Conservation (phyloP, 2,113 vertebrate species). For the Suricata suricatta region DNA sequence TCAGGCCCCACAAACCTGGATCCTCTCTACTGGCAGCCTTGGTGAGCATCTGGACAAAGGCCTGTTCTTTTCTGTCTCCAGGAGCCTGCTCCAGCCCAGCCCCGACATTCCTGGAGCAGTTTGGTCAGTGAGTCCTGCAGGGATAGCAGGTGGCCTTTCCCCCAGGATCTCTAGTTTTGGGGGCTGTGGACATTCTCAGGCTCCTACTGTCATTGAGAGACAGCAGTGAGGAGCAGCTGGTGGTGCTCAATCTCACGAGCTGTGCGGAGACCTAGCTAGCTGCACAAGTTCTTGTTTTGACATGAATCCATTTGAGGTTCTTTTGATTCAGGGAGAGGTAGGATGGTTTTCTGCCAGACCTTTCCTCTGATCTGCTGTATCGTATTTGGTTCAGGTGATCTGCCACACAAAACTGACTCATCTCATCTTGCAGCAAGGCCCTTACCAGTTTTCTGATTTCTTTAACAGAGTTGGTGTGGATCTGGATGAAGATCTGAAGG, state of each 20-base stretch:
- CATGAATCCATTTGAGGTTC: neutral
- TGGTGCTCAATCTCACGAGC: neutral
- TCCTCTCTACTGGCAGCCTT: neutral
- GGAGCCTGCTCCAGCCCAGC: neutral
- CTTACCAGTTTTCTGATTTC: slow-evolving; percentile 44
- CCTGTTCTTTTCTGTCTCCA: neutral
- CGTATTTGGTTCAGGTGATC: neutral
- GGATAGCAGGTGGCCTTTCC: neutral
- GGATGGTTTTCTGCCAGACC: neutral
- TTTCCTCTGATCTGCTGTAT: neutral
- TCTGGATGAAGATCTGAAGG: slow-evolving; percentile 84
- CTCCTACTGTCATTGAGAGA: neutral
- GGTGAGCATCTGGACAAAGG: slow-evolving; percentile 1
- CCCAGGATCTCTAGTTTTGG: neutral
- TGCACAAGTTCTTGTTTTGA: neutral
- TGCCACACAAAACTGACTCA: neutral
- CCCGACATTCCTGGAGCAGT: neutral
- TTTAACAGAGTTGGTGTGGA: slow-evolving; percentile 86
- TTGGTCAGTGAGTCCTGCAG: fast-evolving
- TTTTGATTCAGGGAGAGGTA: neutral
- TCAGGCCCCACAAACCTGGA: neutral
- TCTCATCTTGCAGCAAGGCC: neutral
- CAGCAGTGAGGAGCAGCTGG: neutral
- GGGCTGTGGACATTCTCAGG: neutral
- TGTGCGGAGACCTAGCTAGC: neutral